phyloP scores from a whole-genome alignment of 2,888 invertebrate species.

The Pseudococcus jackbeardsleyi region DNA sequence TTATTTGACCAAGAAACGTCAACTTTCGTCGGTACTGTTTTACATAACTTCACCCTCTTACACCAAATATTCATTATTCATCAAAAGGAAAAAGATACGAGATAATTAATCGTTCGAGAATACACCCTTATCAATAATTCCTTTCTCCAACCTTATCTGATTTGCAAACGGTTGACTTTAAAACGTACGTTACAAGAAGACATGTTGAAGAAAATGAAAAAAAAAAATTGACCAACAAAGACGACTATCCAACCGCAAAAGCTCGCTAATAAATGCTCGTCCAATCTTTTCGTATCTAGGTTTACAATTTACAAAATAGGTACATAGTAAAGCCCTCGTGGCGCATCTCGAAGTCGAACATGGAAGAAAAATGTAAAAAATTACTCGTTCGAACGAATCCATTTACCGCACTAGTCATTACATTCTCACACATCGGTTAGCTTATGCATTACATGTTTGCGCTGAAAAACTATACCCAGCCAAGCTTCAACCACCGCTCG shows the following conservation, averaged over 20 bases:
- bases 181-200: neutral
- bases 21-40: neutral
- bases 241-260: neutral
- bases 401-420: slow-evolving; percentile 3
- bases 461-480: neutral
- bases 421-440: neutral
- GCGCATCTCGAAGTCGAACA: neutral
- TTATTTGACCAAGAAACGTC: neutral
- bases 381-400: neutral
- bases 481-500: neutral
- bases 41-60: neutral
- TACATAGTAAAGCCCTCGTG: neutral
- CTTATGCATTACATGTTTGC: slow-evolving; percentile 7
- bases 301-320: neutral
- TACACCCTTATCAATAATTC: slow-evolving; percentile 19
- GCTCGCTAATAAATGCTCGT: neutral
- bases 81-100: neutral
- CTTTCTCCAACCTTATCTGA: neutral
- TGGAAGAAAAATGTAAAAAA: neutral
- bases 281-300: neutral
- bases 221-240: neutral
- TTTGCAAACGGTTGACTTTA: neutral
- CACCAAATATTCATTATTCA: neutral
- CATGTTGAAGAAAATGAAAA: neutral
- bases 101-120: neutral